Evolutionary conservation across 2,797 vertebrate species (phyloP), one percentile per base, ranked within the genome.

Genomic region (Betta splendens): DNA sequence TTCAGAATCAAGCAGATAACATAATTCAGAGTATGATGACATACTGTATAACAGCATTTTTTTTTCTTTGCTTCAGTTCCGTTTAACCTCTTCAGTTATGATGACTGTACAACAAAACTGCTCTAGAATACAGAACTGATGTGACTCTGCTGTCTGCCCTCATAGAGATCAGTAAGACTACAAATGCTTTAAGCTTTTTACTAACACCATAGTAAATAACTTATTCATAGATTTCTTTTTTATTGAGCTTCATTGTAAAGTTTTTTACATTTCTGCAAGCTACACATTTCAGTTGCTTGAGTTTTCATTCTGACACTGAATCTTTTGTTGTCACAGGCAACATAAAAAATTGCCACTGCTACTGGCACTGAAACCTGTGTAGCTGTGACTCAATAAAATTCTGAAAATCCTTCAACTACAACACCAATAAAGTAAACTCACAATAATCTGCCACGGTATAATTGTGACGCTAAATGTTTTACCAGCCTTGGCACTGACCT

Each of bases 351-450:
- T n/a, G 16, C n/a, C n/a, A n/a, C n/a, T 12, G 1, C 0, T 49
- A 47, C 47, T 28, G 10, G 25, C 20, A 46, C 31, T 8, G 12
- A 37, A 26, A 26, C 26, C 2, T 9, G 31, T 33, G 31, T 33
- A 42, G 28, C 16, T 23, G 12, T 35, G 28, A 47, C 10, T 18
- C 31, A 1, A 9, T 5, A 13, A 37, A 33, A 39, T 23, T 28
- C 3, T 1, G 15, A 26, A 32, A 9, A 57, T 17, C 47, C 47
- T 46, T 9, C n/a, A 53, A 48, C n/a, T 25, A 47, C 22, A 26
- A 29, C 18, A 36, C 22, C 53, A 63, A 61, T 17, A 64, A 29
- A 53, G 18, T 10, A 37, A 59, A 47, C 9, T 42, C 33, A 36
- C 33, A 35, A 28, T 21, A 52, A 32, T 3, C 4, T 33, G 13